Base-by-base conservation (phyloP, 2,888 invertebrate genomes). In the Gasteruption jaculator region DNA sequence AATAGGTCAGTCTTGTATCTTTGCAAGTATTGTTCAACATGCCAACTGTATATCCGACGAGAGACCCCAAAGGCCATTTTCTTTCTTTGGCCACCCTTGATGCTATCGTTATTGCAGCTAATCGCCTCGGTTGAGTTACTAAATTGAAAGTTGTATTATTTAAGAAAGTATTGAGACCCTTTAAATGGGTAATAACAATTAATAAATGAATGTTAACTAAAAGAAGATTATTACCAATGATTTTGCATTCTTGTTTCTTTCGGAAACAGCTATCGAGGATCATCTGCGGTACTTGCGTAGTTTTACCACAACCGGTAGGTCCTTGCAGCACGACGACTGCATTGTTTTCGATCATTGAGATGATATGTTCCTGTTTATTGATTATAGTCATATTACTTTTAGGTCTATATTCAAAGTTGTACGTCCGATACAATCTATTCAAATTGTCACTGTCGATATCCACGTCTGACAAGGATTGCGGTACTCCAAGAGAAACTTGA, bases 261-360 rank as follows among this genome's bases (percentile, higher is more conserved):
- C 77, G 73, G 39, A 76, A 81, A 50, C 80, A 80, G 53, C 85
- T 78, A 54, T 95, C 91, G n/a, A 95, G 72, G 49, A 96, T 90
- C 73, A 85, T 93, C 66, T 95, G 95, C 0, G 95, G 93, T 1
- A 65, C 88, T 68, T 85, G 84, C 0, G 90, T 91, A 1, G 93
- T 91, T 71, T 91, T 91, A 12, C 97, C 97, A 67, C 94, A 94
- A 1, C 97, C 97, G 0, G 97, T 96, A 1, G 86, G 85, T 1
- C 96, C 96, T 71, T 92, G 85, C 30, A 99, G 81, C 8, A 97
- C 79, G 1, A 87, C 79, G 0, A 93, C 87, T 38, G 82, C 80
- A 63, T 82, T 83, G 1, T 76, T 74, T 12, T 77, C 73, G 7
- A 95, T 80, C 34, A 78, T 75, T 3, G 77, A 69, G 3, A 92